phyloP scores from a whole-genome alignment of 2,113 vertebrate genomes.

The Eira barbara region DNA sequence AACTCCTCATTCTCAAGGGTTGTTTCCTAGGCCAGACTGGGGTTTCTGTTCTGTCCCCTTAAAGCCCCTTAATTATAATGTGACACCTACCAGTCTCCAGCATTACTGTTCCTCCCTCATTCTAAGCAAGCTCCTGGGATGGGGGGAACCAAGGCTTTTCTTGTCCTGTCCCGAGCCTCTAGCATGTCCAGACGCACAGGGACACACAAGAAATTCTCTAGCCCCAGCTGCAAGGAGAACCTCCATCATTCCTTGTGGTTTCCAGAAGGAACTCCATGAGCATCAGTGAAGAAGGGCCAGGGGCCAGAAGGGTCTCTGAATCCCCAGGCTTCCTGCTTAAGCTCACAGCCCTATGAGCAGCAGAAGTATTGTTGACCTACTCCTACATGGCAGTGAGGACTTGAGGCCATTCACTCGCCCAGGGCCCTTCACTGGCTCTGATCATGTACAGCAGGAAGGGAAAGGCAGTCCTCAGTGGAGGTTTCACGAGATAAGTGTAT shows the following conservation, averaged over 20 bases:
- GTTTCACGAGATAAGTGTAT: background rate
- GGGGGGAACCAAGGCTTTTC: accelerated
- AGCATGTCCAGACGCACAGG: background rate
- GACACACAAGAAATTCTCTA: background rate
- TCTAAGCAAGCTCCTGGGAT: background rate
- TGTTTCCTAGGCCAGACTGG: background rate
- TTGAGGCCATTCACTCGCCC: background rate
- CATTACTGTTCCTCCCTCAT: background rate
- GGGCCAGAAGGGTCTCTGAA: background rate
- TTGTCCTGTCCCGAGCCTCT: background rate
- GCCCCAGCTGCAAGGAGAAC: background rate
- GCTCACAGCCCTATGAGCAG: background rate
- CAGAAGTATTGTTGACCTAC: background rate
- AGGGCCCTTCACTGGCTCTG: background rate
- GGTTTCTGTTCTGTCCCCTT: background rate
- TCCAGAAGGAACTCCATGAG: background rate
- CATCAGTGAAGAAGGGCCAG: background rate
- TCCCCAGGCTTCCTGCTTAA: background rate
- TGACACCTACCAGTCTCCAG: no score
- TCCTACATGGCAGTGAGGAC: background rate
- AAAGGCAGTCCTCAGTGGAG: background rate
- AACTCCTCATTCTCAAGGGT: background rate
- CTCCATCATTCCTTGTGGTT: background rate
- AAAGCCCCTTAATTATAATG: background rate
- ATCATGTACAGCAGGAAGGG: background rate